Base-by-base conservation (phyloP, 2,797 vertebrate species). In the Mus caroli region DNA sequence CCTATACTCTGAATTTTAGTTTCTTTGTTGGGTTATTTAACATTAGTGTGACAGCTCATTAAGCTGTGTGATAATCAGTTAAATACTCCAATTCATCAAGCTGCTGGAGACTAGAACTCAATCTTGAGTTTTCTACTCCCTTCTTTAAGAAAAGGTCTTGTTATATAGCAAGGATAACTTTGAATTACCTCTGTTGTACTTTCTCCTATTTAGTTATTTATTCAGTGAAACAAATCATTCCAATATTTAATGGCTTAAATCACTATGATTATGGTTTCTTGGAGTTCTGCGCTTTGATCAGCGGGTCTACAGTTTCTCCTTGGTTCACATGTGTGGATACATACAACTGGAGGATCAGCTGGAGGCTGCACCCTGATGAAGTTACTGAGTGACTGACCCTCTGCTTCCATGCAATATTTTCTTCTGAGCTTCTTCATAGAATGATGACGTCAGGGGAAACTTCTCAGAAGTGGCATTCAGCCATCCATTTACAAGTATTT, bases 401-500 rank as follows among this genome's bases (percentile, higher is more conserved):
- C 40, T n/a, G n/a, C 88, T 15, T 56, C 67, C 2, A 10, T 9
- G 13, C 64, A 26, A 0, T 46, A 13, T 92, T 95, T 95, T 46
- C 54, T 91, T 92, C 43, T 67, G 50, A 56, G 3, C 15, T 93
- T 64, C 28, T 78, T 96, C 64, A n/a, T 24, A 88, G 34, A 56
- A 37, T 20, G 4, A 5, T 22, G 31, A 78, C n/a, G 31, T 67
- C 50, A 67, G 28, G n/a, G 37, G 14, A 83, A 83, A 52, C 26
- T 88, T 88, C 94, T 78, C 64, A 56, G 9, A 91, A 77, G 94
- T 46, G 76, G 28, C 79, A 94, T 78, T 46, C 6, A 28, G 9
- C 15, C 11, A 34, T 20, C 64, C 64, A 67, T 34, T 31, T 67
- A 34, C 64, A 67, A 64, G 62, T 71, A 20, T 75, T 91, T 71